phyloP scores from a whole-genome alignment of 2,888 invertebrate species.

The Steinernema carpocapsae region DNA sequence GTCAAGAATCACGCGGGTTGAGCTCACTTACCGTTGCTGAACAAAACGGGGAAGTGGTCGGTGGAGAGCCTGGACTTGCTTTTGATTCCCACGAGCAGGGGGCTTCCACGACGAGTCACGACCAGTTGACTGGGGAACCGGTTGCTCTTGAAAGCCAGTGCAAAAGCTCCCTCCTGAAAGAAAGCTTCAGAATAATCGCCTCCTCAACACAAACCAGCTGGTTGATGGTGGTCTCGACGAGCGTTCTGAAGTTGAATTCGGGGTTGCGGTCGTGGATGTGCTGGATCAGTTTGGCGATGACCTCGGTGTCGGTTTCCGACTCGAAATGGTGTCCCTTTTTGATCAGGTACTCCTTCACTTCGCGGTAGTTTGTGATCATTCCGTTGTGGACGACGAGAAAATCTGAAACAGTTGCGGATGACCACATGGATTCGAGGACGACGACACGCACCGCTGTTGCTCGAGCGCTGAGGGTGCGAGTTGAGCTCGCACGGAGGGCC shows the following conservation, averaged over 20 bases:
- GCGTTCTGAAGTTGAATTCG: constrained; percentile 86
- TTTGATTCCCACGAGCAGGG: constrained; percentile 95
- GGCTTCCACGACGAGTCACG: constrained; percentile 83
- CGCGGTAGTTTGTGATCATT: constrained; percentile 98
- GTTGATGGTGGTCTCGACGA: constrained; percentile 93
- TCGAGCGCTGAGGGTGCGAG: constrained; percentile 93
- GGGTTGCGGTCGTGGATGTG: constrained; percentile 90
- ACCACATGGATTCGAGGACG: too few species aligned
- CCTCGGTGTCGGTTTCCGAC: constrained; percentile 98
- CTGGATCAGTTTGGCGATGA: constrained; percentile 92
- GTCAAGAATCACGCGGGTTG: not conserved
- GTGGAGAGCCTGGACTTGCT: constrained; percentile 86
- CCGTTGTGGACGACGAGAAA: constrained; percentile 74
- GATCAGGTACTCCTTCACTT: constrained; percentile 88
- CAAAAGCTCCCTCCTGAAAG: constrained; percentile 94
- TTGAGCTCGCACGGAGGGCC: constrained; percentile 91
- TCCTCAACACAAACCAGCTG: constrained; percentile 78
- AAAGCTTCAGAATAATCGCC: not conserved
- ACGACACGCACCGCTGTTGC: constrained; percentile 52
- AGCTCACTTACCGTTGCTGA: constrained; percentile 81
- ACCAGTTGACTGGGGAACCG: constrained; percentile 96
- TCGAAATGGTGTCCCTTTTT: constrained; percentile 80
- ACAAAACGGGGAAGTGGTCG: constrained; percentile 96
- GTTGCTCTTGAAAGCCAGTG: constrained; percentile 93
- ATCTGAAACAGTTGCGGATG: too few species aligned